Percentiles rank a stretch among this genome's conserved stretches.
Conservation (phyloP, 2,113 vertebrate genomes). For the Nyctereutes procyonoides region DNA sequence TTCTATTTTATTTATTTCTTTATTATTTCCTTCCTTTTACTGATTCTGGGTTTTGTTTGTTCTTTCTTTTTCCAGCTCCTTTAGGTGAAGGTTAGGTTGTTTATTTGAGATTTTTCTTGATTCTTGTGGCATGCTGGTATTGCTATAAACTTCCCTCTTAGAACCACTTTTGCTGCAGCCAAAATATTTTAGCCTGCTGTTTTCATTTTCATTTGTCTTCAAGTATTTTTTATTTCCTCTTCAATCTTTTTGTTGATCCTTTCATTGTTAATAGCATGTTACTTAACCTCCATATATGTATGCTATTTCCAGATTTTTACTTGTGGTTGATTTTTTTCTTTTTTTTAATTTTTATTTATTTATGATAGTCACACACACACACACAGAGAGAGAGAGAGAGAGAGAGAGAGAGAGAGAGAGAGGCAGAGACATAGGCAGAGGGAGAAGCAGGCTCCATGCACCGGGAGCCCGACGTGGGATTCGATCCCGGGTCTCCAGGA, state of each 20-base stretch:
- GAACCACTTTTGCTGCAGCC: neutral
- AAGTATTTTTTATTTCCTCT: neutral
- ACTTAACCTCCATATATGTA: neutral
- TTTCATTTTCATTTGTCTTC: neutral
- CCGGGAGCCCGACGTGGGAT: no score
- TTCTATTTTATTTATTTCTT: neutral
- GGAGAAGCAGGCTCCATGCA: no score
- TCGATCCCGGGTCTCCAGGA: no score
- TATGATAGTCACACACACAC: no score
- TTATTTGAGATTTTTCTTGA: neutral
- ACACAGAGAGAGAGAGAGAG: no score
- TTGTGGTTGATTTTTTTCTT: neutral
- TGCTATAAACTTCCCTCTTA: neutral
- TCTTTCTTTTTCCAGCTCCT: neutral
- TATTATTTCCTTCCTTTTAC: neutral
- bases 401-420: no score
- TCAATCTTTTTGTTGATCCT: neutral
- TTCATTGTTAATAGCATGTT: neutral
- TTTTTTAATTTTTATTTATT: no score
- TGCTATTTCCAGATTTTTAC: neutral
- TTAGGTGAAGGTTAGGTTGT: neutral
- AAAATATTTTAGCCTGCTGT: neutral
- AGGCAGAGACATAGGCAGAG: no score
- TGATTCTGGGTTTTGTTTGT: neutral
- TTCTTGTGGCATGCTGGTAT: neutral